phyloP scores from a whole-genome alignment of 2,888 invertebrate species.

The Linnaemya vulpina region DNA sequence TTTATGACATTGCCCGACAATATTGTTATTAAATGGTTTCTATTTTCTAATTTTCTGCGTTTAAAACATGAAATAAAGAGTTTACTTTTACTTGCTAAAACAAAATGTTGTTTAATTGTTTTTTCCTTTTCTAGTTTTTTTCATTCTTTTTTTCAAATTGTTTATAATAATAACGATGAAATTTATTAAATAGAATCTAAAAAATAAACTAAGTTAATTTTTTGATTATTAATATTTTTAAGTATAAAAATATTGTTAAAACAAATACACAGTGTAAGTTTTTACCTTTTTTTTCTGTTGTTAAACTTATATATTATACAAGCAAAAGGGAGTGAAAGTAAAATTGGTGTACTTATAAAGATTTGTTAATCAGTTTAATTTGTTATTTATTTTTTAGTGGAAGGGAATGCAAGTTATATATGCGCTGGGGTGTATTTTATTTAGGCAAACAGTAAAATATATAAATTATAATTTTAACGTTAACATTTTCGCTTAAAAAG shows the following conservation, averaged over 20 bases:
- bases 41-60: slow-evolving; percentile 45
- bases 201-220: slow-evolving; percentile 41
- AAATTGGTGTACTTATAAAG: slow-evolving; percentile 1
- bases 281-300: slow-evolving; percentile 14
- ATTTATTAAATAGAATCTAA: slow-evolving; percentile 35
- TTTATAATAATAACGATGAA: slow-evolving; percentile 49
- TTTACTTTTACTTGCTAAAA: slow-evolving; percentile 47
- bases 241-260: slow-evolving; percentile 52
- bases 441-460: not conserved
- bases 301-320: slow-evolving; percentile 46
- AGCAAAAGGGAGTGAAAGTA: slow-evolving; percentile 36
- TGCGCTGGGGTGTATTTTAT: not conserved
- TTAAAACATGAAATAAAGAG: slow-evolving; percentile 43
- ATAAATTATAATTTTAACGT: slow-evolving; percentile 9
- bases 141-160: slow-evolving; percentile 31
- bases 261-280: slow-evolving; percentile 30
- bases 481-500: not conserved
- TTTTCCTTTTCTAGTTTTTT: no score
- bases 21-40: slow-evolving; percentile 30
- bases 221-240: slow-evolving; percentile 43
- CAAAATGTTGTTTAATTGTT: slow-evolving; percentile 16
- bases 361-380: slow-evolving; percentile 1
- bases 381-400: not conserved
- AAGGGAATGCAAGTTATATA: slow-evolving; percentile 7
- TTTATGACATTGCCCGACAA: no score